These are phyloP conservation scores for Rhagonycha lutea DNA, from an alignment of 2,888 invertebrate species.

Conservation along the genomic window DNA sequence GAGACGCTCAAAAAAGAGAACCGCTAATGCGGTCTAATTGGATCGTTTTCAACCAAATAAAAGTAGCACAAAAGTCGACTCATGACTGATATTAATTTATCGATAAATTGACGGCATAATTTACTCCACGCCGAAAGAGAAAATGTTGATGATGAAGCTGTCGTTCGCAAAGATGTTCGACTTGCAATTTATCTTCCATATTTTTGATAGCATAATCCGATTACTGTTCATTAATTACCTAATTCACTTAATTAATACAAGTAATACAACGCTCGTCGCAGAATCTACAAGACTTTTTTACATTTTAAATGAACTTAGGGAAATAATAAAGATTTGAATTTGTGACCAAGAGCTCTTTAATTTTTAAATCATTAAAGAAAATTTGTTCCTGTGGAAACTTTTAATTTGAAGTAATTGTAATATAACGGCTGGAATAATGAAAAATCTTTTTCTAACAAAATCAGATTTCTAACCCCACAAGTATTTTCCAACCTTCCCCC, in stretches of 20 bases:
- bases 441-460: too few relatives aligned
- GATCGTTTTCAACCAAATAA: neutral
- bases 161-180: too few relatives aligned
- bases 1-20: neutral
- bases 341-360: neutral
- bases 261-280: neutral
- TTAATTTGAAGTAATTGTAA: neutral
- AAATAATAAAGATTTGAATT: neutral
- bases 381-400: neutral
- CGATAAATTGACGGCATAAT: neutral
- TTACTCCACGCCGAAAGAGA: neutral
- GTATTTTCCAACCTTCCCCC: too few relatives aligned
- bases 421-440: neutral
- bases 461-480: too few relatives aligned
- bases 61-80: neutral
- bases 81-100: neutral
- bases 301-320: neutral
- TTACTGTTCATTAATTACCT: neutral
- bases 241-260: neutral
- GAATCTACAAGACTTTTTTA: neutral
- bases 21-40: conserved; percentile 1
- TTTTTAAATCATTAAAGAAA: neutral
- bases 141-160: neutral
- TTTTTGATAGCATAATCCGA: neutral
- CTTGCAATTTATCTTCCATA: neutral